These are phyloP conservation scores for Spongia lamella DNA, from an alignment of 37 sponge, comb jelly and placozoan genomes.

Conservation along the genomic window DNA sequence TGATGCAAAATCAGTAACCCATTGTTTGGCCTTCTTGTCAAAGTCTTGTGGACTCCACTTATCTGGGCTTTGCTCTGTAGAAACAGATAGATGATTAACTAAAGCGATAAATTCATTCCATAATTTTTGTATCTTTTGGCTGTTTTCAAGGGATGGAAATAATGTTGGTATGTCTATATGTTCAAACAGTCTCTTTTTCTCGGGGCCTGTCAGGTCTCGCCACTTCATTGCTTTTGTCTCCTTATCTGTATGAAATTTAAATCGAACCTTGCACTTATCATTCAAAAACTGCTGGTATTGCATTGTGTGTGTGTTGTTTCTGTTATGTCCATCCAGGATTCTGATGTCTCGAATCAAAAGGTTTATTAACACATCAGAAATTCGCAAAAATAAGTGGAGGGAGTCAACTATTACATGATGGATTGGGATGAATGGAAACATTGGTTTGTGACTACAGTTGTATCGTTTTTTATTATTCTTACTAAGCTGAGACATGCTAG, in stretches of 20 bases:
- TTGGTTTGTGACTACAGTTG: neutral
- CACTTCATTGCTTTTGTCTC: neutral
- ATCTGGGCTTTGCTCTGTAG: neutral
- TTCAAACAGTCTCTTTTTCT: constrained; percentile 16
- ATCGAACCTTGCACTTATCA: constrained; percentile 8
- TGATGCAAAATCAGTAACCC: constrained; percentile 13
- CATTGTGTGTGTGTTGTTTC: no score
- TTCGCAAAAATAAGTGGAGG: constrained; percentile 25
- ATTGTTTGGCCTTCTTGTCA: constrained; percentile 1
- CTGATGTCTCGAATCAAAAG: constrained; percentile 3
- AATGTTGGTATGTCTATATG: constrained; percentile 3
- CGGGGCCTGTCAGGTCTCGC: constrained; percentile 30
- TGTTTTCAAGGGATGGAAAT: neutral
- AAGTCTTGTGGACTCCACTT: neutral
- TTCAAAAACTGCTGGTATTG: constrained; percentile 24
- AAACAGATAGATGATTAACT: neutral
- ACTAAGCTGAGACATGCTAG: neutral
- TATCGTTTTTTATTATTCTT: neutral
- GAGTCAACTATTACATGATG: constrained; percentile 17
- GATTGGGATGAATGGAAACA: constrained; percentile 11
- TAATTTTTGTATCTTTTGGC: constrained; percentile 3
- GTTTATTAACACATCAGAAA: constrained; percentile 13
- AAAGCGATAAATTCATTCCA: constrained; percentile 2
- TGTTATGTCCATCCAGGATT: constrained; percentile 14
- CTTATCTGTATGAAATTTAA: constrained; percentile 6